phyloP scores from a whole-genome alignment of 37 sponge, comb jelly and placozoan genomes.

The Eunapius fragilis region DNA sequence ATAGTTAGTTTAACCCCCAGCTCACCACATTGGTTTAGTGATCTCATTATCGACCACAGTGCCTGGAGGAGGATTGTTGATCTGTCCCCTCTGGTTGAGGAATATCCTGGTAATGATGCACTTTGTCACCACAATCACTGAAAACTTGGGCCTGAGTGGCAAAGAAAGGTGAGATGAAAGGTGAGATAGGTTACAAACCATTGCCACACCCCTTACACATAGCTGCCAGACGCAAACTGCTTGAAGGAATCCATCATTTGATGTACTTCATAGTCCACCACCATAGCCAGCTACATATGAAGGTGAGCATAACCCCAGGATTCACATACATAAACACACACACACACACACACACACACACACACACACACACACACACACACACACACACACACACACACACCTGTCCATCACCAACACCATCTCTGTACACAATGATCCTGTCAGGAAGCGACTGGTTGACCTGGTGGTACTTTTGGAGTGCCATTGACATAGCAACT shows the following conservation, averaged over 20 bases:
- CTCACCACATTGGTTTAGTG: slow-evolving; percentile 85
- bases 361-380: slow-evolving; percentile 17
- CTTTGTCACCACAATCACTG: slow-evolving; percentile 94
- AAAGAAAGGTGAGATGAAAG: background rate
- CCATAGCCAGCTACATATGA: slow-evolving; percentile 35
- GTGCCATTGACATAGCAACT: slow-evolving; percentile 73
- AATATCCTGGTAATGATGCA: slow-evolving; percentile 89
- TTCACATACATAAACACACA: no score
- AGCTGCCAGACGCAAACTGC: slow-evolving; percentile 1
- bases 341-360: background rate
- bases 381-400: slow-evolving; percentile 1
- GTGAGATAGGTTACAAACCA: background rate
- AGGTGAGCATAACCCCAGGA: no score
- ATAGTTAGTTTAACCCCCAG: no score
- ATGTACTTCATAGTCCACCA: slow-evolving; percentile 77
- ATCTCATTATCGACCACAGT: slow-evolving; percentile 88
- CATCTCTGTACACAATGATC: slow-evolving; percentile 94
- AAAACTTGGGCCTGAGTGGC: slow-evolving; percentile 90
- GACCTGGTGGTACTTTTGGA: slow-evolving; percentile 70
- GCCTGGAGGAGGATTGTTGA: slow-evolving; percentile 89
- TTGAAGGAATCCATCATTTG: slow-evolving; percentile 70
- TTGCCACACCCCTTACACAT: slow-evolving; percentile 28
- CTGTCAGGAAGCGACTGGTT: slow-evolving; percentile 84
- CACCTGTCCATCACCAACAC: slow-evolving; percentile 96
- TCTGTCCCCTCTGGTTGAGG: slow-evolving; percentile 19